Conservation (phyloP, 2,797 vertebrate species). For the Eidolon dupreanum region DNA sequence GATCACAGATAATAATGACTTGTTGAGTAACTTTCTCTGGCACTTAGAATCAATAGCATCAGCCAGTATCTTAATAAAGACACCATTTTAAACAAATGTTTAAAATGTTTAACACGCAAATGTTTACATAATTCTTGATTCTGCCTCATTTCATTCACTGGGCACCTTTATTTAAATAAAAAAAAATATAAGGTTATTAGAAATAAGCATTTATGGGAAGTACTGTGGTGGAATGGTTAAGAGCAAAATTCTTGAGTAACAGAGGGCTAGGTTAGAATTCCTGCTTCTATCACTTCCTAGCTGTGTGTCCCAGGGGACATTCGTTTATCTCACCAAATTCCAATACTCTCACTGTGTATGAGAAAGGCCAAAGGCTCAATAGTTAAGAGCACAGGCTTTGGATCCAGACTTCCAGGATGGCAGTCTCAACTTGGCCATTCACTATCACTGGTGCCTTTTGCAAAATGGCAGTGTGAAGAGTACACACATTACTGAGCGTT, state of each 20-base stretch:
- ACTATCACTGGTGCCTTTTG: too few species aligned
- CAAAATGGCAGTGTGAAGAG: not conserved
- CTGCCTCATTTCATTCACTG: not conserved
- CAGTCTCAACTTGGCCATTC: not conserved
- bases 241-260: not conserved
- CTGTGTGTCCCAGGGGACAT: not conserved
- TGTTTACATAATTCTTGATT: not conserved
- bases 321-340: not conserved
- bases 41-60: not conserved
- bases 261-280: not conserved
- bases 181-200: conserved; percentile 3
- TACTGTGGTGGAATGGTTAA: not conserved
- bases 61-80: not conserved
- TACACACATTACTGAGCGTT: not conserved
- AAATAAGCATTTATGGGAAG: not conserved
- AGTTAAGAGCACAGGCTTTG: not conserved
- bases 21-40: not conserved
- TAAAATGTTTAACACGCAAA: not conserved
- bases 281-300: not conserved
- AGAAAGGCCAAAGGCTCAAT: not conserved
- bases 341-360: not conserved
- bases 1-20: not conserved
- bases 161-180: not conserved
- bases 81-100: conserved; percentile 44
- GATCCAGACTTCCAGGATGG: not conserved